Conservation (phyloP, 2,113 vertebrate species). For the Podarcis muralis region DNA sequence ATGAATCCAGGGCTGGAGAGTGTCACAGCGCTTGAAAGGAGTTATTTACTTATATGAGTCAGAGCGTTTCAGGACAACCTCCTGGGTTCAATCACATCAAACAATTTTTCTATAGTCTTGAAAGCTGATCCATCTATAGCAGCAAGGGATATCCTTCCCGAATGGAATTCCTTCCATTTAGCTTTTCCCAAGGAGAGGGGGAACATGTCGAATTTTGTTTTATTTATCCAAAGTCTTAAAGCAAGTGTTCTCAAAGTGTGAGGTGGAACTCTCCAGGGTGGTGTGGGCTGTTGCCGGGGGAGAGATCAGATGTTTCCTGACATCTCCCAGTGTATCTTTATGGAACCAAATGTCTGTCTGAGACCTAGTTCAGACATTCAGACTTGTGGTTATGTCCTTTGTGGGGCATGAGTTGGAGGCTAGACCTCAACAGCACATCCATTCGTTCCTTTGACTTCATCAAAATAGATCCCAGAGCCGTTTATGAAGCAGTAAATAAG, state of each 20-base stretch:
- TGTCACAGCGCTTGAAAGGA: constrained; percentile 23
- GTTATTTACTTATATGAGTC: constrained; percentile 35
- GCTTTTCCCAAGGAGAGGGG: constrained; percentile 16
- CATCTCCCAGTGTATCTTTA: neutral
- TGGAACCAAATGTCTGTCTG: neutral
- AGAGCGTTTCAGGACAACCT: constrained; percentile 34
- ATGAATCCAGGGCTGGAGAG: constrained; percentile 17
- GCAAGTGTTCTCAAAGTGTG: neutral
- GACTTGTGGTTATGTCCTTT: neutral
- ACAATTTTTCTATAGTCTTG: constrained; percentile 34
- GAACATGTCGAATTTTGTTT: constrained; percentile 1
- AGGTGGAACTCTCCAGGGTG: neutral
- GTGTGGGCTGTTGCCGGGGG: neutral
- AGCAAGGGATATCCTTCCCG: neutral
- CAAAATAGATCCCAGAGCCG: no score
- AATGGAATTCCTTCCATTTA: constrained; percentile 32
- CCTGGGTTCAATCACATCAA: constrained; percentile 44
- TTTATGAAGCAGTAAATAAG: no score
- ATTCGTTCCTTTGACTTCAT: no score
- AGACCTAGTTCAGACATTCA: neutral
- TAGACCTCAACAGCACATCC: neutral
- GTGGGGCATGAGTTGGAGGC: neutral
- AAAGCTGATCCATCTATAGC: constrained; percentile 28
- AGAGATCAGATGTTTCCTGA: neutral
- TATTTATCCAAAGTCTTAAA: constrained; percentile 13